Conservation (phyloP, 92 coral and sea anemone genomes). For the Palythoa caribaeorum region DNA sequence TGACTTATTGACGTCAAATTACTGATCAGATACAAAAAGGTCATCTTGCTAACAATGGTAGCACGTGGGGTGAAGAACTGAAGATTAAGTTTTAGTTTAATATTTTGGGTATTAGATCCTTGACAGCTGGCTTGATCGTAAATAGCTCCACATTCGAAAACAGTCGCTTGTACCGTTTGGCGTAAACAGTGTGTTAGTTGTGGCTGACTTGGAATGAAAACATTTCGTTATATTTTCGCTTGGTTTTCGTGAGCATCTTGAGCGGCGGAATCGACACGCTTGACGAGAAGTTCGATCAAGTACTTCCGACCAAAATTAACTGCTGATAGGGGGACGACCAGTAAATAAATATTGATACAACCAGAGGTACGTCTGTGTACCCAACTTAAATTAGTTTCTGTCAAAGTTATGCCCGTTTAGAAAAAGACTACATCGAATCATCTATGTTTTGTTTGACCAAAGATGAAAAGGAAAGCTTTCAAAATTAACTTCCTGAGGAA, state of each 20-base stretch:
- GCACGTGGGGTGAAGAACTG: slow-evolving; percentile 45
- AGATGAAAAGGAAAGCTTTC: neutral
- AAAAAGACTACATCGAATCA: neutral
- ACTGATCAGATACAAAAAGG: slow-evolving; percentile 40
- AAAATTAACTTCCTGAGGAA: slow-evolving; percentile 40
- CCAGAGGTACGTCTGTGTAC: slow-evolving; percentile 24
- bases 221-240: neutral
- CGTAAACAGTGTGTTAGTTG: neutral
- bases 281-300: slow-evolving; percentile 47
- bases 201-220: neutral
- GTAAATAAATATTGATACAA: slow-evolving; percentile 67
- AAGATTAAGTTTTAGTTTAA: slow-evolving; percentile 31
- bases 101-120: neutral
- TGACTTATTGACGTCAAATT: slow-evolving; percentile 50
- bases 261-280: slow-evolving; percentile 24
- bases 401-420: neutral
- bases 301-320: slow-evolving; percentile 71
- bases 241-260: slow-evolving; percentile 31
- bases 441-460: neutral
- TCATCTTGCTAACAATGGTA: slow-evolving; percentile 25
- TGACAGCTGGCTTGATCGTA: slow-evolving; percentile 16
- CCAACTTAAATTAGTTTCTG: slow-evolving; percentile 9
- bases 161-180: neutral
- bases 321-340: slow-evolving; percentile 69
- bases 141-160: slow-evolving; percentile 14